phyloP scores from a whole-genome alignment of 2,888 invertebrate species.

The Melipona beecheii region DNA sequence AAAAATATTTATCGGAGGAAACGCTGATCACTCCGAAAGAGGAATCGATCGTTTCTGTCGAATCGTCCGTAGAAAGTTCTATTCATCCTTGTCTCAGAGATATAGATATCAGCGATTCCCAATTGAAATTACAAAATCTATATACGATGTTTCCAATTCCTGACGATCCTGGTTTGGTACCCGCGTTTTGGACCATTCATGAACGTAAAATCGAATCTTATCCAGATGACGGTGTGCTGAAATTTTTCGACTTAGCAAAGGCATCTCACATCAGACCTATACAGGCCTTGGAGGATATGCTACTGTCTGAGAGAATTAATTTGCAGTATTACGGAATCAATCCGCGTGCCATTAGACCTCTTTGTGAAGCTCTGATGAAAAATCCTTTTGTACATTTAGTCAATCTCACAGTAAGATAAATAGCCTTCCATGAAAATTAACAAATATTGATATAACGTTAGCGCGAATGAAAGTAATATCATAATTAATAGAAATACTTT shows the following conservation, averaged over 20 bases:
- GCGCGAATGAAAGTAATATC: neutral
- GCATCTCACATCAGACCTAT: conserved; percentile 67
- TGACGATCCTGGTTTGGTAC: conserved; percentile 73
- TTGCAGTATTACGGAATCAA: conserved; percentile 77
- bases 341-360: conserved; percentile 69
- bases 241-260: conserved; percentile 70
- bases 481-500: neutral
- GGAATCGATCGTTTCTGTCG: neutral
- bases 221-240: conserved; percentile 70
- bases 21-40: conserved; percentile 65
- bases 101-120: conserved; percentile 75
- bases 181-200: conserved; percentile 73
- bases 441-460: neutral
- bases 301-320: conserved; percentile 72
- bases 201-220: conserved; percentile 61
- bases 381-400: conserved; percentile 74
- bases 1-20: conserved; percentile 47
- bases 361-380: conserved; percentile 73
- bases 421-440: neutral
- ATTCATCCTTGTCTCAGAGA: conserved; percentile 67
- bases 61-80: conserved; percentile 57
- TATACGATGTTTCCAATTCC: conserved; percentile 69
- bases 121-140: conserved; percentile 71
- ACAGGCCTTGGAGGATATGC: conserved; percentile 69
- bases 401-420: conserved; percentile 73